Evolutionary conservation across 1,140 invertebrate species (phyloP).

Genomic region (Caenorhabditis latens): DNA sequence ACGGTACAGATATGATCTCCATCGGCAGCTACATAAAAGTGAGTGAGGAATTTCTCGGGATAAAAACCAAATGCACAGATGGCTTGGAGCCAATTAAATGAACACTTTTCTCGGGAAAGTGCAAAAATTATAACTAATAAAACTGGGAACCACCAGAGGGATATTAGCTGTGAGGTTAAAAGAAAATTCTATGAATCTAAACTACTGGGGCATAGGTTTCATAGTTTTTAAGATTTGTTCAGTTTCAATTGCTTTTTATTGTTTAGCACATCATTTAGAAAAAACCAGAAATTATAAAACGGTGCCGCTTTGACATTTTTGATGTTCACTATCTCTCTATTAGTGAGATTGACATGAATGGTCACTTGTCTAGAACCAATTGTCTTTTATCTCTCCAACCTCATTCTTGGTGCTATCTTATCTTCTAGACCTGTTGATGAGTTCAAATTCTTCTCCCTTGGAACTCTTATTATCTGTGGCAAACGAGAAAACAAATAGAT

Average conservation of each 20-base stretch:
- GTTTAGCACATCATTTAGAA: neutral
- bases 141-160: neutral
- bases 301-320: no score
- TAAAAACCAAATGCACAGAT: neutral
- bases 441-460: neutral
- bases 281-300: no score
- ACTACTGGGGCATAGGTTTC: no score
- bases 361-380: no score
- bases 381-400: neutral
- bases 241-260: neutral
- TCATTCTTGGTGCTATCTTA: no score
- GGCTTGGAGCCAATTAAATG: slow-evolving; percentile 22
- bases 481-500: slow-evolving; percentile 10
- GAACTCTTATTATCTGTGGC: neutral
- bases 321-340: no score
- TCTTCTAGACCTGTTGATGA: neutral
- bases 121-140: slow-evolving; percentile 19
- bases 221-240: no score
- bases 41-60: neutral
- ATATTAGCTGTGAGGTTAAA: neutral
- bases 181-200: no score
- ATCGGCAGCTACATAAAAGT: slow-evolving; percentile 26
- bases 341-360: no score
- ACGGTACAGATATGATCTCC: slow-evolving; percentile 15
- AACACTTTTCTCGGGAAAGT: slow-evolving; percentile 5